Percentiles rank a stretch among this genome's conserved stretches.
These are phyloP conservation scores for Cercopithecus mona DNA, from an alignment of 2,113 vertebrate genomes.

Conservation along the genomic window DNA sequence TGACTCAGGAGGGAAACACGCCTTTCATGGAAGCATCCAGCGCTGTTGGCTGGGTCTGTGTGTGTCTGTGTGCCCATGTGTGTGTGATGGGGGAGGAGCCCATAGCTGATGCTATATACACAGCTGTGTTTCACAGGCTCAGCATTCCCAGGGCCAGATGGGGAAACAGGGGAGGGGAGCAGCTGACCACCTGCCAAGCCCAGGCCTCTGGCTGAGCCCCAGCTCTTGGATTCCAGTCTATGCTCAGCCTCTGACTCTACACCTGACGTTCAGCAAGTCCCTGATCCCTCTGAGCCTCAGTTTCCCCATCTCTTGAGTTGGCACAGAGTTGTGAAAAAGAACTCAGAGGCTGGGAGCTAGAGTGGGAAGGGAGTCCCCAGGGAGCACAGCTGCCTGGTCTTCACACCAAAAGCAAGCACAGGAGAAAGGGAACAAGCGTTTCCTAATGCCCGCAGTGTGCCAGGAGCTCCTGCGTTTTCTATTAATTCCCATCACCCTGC, in stretches of 20 bases:
- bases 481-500: neutral
- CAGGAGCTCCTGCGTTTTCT: neutral
- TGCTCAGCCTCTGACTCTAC: neutral
- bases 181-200: neutral
- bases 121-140: neutral
- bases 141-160: neutral
- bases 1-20: conserved; percentile 65
- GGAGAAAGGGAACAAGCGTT: neutral
- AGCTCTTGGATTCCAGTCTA: neutral
- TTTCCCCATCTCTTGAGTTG: neutral
- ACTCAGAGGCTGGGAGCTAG: neutral
- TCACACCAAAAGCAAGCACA: neutral
- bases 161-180: neutral
- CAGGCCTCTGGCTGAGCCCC: neutral
- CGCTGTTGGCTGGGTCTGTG: neutral
- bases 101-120: neutral
- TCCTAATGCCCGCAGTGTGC: fast-evolving
- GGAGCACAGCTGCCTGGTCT: neutral
- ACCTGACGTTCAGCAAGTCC: neutral
- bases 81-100: neutral
- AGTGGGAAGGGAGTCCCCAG: neutral
- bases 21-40: conserved; percentile 62
- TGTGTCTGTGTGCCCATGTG: neutral
- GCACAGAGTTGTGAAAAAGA: neutral
- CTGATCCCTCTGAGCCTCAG: neutral